Conservation (phyloP, 92 coral and sea anemone species). For the Porites cylindrica region DNA sequence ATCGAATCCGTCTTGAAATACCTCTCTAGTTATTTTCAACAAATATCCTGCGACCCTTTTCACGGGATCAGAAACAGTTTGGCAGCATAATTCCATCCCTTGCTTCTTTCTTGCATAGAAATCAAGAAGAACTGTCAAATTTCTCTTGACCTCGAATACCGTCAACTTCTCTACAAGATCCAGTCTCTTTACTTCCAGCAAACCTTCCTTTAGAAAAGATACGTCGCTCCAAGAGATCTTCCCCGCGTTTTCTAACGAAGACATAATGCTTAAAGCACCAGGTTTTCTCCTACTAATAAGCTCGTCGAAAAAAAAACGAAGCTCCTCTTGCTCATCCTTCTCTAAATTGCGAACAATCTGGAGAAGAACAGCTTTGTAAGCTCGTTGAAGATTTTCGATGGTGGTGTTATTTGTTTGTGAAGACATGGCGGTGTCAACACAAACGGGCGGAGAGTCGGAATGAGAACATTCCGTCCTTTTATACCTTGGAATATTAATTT, state of each 20-base stretch:
- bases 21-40: background rate
- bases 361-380: background rate
- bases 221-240: constrained; percentile 12
- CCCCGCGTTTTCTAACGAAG: background rate
- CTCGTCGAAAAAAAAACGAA: background rate
- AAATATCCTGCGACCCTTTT: background rate
- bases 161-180: background rate
- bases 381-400: background rate
- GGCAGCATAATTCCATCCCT: background rate
- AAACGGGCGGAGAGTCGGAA: background rate
- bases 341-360: background rate
- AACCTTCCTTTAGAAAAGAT: background rate
- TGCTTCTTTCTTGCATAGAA: constrained; percentile 8
- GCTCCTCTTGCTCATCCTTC: background rate
- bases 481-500: background rate
- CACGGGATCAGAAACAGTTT: background rate
- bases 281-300: background rate
- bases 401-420: background rate
- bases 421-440: background rate
- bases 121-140: background rate
- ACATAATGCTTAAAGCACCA: background rate
- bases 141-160: background rate
- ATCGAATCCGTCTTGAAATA: background rate
- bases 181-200: background rate
- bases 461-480: background rate